phyloP scores from a whole-genome alignment of 2,888 invertebrate genomes.

The Agapostemon virescens region DNA sequence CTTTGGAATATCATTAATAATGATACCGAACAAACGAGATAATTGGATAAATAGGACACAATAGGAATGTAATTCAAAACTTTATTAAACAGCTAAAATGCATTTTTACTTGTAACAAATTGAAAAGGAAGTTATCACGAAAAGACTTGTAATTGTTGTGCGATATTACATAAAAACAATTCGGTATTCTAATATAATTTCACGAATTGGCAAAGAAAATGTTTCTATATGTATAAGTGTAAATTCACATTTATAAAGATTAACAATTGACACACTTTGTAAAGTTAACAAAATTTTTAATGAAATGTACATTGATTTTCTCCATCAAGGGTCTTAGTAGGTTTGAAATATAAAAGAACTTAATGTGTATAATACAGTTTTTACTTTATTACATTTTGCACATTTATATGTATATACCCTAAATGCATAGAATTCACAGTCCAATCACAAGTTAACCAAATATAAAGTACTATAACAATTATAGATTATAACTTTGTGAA shows the following conservation, averaged over 20 bases:
- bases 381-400: slow-evolving; percentile 17
- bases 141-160: too few relatives aligned
- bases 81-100: too few relatives aligned
- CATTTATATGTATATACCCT: slow-evolving; percentile 15
- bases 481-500: slow-evolving; percentile 39
- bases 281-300: not conserved
- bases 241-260: not conserved
- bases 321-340: not conserved
- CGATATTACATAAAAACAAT: not conserved
- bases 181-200: not conserved
- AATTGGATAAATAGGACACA: too few relatives aligned
- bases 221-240: not conserved
- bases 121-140: too few relatives aligned
- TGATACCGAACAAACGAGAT: too few relatives aligned
- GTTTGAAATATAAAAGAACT: not conserved
- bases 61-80: too few relatives aligned
- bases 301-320: not conserved
- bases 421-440: slow-evolving; percentile 19
- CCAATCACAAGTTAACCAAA: slow-evolving; percentile 37
- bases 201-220: not conserved
- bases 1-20: too few relatives aligned
- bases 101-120: too few relatives aligned
- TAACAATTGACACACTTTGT: not conserved
- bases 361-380: slow-evolving; percentile 13
- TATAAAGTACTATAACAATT: slow-evolving; percentile 38